Base-by-base conservation (phyloP, 2,888 invertebrate genomes). In the Noctua janthe region DNA sequence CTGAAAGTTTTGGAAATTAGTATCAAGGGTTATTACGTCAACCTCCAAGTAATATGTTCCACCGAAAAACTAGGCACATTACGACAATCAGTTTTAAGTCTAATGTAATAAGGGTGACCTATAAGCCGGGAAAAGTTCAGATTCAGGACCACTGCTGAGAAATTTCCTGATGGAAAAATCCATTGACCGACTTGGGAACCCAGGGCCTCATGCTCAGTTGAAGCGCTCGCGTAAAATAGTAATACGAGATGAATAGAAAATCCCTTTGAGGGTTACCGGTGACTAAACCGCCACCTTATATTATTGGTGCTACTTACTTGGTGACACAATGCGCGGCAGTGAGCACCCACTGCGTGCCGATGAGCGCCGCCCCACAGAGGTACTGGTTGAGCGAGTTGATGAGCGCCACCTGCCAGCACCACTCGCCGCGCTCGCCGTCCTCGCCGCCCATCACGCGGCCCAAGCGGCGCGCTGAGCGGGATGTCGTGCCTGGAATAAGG, bases 331-430 rank as follows among this genome's bases (percentile, higher is more conserved):
- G 99, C 47, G 99, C 99, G 0, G 99, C 99, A 0, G 99, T 99
- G 67, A 99, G 97, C 77, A 99, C 99, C 99, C 99, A 99, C 94
- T 99, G 99, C 0, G 99, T 99, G 82, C 99, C 99, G 90, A 99
- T 99, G 23, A 99, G 97, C 4, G 99, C 99, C 35, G 99, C 99
- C 11, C 99, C 99, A 94, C 99, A 99, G 67, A 99, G 97, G 95
- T 99, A 99, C 95, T 99, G 99, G 96, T 99, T 99, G 80, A 99
- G 97, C 1, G 99, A 98, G 96, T 99, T 99, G 94, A 99, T 99
- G 87, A 99, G 97, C 1, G 99, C 99, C 87, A 98, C 99, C 96
- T 99, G 99, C 99, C 99, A 99, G 95, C 99, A 99, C 99, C 99
- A 99, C 97, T 99, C 99, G 71, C 99, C 99, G 81, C 99, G 98